Evolutionary conservation across 2,888 invertebrate species (phyloP), one percentile per base, ranked within the genome.

Genomic region (Eudasyphora cyanicolor): DNA sequence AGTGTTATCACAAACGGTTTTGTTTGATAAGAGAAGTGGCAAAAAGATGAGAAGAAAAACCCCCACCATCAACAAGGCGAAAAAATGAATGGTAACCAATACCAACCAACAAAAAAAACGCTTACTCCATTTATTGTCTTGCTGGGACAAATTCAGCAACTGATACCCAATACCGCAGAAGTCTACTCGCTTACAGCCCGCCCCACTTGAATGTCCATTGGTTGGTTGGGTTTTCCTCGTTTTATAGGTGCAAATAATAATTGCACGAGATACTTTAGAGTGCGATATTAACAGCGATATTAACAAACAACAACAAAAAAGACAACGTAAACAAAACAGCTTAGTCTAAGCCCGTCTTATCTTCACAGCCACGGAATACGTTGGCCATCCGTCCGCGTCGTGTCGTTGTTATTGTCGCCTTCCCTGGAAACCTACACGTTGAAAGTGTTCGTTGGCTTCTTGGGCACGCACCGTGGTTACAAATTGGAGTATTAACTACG

Each of bases 1-100:
- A 86, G 82, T 86, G 85, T 88, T 89, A 89, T 89, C 89, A 88
- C 87, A 87, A 87, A 86, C 87, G 87, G 74, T 83, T 87, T 88
- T 82, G 79, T 76, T 85, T 87, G 89, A 89, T 89, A 89, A 89
- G 88, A 87, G 85, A 79, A 84, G 67, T 85, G 88, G 86, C 88
- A 57, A 45, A 82, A 76, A 67, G 21, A 67, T 67, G 76, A 88
- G 87, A 87, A 87, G 86, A 87, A n/a, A n/a, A n/a, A n/a, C n/a
- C n/a, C n/a, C n/a, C 86, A 88, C 88, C 87, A 87, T 85, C 87
- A 83, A 81, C 19, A 24, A 19, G 17, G 14, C 24, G 10, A 57
- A 24, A 19, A 27, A 14, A 14, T 2, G 14, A 57, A 45, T 8
- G 12, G 3, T 27, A 57, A 57, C 27, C 10, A 8, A 45, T 3